Evolutionary conservation across 2,113 vertebrate genomes (phyloP).

Genomic region (Albula glossodonta): DNA sequence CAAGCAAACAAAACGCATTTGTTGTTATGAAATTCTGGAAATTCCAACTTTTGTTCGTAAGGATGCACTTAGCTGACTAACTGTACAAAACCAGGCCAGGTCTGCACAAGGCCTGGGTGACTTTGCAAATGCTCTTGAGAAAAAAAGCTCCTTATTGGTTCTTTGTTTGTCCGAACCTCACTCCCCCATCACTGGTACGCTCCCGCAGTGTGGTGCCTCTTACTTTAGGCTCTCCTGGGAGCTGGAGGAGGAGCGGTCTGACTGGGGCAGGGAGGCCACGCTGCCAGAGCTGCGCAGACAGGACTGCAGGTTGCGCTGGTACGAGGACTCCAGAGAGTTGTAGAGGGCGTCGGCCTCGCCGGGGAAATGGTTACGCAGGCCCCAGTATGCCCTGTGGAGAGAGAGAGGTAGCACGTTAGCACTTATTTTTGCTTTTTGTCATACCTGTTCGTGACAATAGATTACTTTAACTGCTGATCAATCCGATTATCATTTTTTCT

Average conservation of each 20-base stretch:
- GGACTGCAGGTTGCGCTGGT: conserved; percentile 91
- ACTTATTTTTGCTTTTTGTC: too few species aligned
- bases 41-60: neutral
- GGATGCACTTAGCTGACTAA: conserved; percentile 8
- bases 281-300: conserved; percentile 86
- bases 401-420: neutral
- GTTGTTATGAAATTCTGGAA: neutral
- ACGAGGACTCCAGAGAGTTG: conserved; percentile 86
- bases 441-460: too few species aligned
- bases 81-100: neutral
- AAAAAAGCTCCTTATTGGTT: too few species aligned
- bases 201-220: conserved; percentile 43
- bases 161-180: too few species aligned
- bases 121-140: too few species aligned
- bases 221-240: conserved; percentile 97
- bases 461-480: too few species aligned
- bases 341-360: conserved; percentile 88
- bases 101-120: too few species aligned
- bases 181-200: too few species aligned
- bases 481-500: neutral
- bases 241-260: conserved; percentile 91
- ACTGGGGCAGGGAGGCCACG: conserved; percentile 84
- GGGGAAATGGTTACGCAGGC: conserved; percentile 86
- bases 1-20: neutral
- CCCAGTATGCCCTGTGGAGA: conserved; percentile 84